phyloP scores from a whole-genome alignment of 2,888 invertebrate species.

The Agrilus biguttatus region DNA sequence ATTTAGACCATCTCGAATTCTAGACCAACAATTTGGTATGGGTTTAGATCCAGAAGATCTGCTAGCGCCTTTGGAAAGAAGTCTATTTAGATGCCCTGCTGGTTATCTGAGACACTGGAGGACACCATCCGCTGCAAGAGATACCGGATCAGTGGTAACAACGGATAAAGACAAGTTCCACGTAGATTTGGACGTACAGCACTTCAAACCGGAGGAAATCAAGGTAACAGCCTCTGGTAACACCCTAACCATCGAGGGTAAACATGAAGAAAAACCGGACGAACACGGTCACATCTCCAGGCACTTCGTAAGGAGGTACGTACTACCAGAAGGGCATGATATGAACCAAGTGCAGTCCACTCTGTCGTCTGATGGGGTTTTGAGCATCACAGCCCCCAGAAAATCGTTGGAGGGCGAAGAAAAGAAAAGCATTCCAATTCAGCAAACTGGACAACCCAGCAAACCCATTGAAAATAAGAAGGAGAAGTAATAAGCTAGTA shows the following conservation, averaged over 20 bases:
- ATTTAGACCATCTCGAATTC: slow-evolving; percentile 16
- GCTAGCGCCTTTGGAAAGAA: slow-evolving; percentile 18
- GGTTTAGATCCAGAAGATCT: slow-evolving; percentile 32
- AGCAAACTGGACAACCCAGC: slow-evolving; percentile 22
- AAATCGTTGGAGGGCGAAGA: slow-evolving; percentile 25
- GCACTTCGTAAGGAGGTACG: slow-evolving; percentile 59
- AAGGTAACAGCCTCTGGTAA: slow-evolving; percentile 55
- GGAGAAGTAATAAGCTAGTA: too few relatives aligned
- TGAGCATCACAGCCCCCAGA: slow-evolving; percentile 50
- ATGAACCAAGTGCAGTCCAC: slow-evolving; percentile 54
- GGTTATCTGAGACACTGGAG: slow-evolving; percentile 33
- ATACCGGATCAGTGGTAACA: slow-evolving; percentile 38
- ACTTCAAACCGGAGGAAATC: slow-evolving; percentile 62
- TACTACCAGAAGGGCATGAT: slow-evolving; percentile 58
- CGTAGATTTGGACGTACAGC: slow-evolving; percentile 57
- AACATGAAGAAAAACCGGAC: slow-evolving; percentile 60
- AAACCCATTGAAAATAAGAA: slow-evolving; percentile 1
- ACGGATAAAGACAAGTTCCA: slow-evolving; percentile 51
- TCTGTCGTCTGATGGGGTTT: slow-evolving; percentile 60
- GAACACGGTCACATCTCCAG: slow-evolving; percentile 57
- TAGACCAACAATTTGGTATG: slow-evolving; percentile 32
- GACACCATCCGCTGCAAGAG: slow-evolving; percentile 34
- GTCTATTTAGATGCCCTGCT: not conserved
- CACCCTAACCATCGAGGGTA: slow-evolving; percentile 57
- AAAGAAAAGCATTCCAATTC: slow-evolving; percentile 31